A percentile compares a stretch with the other conserved stretches of the same genome.
These are phyloP conservation scores for Nycticebus coucang DNA, from an alignment of 2,113 vertebrate genomes.

Conservation along the genomic window DNA sequence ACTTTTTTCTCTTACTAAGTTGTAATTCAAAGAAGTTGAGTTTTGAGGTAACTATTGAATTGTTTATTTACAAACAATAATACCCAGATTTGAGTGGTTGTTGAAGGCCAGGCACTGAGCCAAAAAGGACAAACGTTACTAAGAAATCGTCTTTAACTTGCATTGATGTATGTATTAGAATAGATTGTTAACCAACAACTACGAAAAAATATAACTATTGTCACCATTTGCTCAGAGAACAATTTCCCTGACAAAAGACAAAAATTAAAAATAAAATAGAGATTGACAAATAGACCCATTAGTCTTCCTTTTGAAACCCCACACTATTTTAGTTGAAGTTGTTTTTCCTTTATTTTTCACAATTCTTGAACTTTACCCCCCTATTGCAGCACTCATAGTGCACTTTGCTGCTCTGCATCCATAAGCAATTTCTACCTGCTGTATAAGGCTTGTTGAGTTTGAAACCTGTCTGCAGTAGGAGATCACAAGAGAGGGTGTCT, in stretches of 20 bases:
- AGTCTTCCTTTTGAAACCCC: not conserved
- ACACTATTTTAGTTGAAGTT: not conserved
- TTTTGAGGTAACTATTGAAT: slow-evolving; percentile 12
- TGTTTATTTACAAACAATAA: not conserved
- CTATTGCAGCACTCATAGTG: not conserved
- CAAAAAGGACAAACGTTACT: not conserved
- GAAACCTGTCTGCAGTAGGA: not conserved
- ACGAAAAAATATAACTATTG: not conserved
- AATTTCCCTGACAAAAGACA: not conserved
- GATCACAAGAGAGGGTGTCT: not conserved
- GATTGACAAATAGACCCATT: not conserved
- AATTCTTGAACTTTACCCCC: not conserved
- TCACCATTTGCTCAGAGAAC: not conserved
- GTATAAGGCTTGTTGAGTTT: not conserved
- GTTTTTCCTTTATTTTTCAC: not conserved
- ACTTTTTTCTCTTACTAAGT: too few species aligned
- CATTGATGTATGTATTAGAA: not conserved
- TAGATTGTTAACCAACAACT: not conserved
- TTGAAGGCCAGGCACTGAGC: not conserved
- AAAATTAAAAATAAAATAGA: not conserved
- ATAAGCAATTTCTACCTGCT: not conserved
- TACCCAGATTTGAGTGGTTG: not conserved
- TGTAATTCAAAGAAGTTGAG: not conserved
- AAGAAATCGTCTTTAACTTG: not conserved
- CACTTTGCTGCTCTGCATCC: not conserved